phyloP scores from a whole-genome alignment of 1,140 invertebrate genomes.

The Conopomorpha cramerella region DNA sequence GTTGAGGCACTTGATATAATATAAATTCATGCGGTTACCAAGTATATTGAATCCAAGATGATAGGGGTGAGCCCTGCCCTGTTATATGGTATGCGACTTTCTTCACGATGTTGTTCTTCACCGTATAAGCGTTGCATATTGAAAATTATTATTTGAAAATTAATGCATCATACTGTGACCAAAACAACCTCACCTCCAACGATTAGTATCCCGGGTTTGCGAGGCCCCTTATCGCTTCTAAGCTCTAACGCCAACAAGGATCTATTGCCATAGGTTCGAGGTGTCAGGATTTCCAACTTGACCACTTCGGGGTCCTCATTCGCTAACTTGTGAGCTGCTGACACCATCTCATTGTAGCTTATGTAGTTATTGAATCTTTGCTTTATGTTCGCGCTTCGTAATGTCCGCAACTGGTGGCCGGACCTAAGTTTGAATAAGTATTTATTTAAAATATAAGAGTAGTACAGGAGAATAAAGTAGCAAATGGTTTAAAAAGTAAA shows the following conservation, averaged over 20 bases:
- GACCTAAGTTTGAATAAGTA: conserved; percentile 19
- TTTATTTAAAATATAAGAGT: not conserved
- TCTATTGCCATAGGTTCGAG: conserved; percentile 21
- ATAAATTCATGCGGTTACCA: too few species aligned
- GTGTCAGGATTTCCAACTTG: conserved; percentile 15
- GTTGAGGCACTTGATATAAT: too few species aligned
- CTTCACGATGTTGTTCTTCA: too few species aligned
- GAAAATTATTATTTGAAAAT: too few species aligned
- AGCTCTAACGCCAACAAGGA: conserved; percentile 31
- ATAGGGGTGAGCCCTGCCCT: too few species aligned
- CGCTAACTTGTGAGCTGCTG: conserved; percentile 13
- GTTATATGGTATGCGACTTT: too few species aligned
- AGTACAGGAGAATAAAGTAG: conserved; percentile 14
- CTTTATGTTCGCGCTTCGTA: conserved; percentile 13
- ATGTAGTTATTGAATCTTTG: conserved; percentile 20
- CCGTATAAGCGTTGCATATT: too few species aligned
- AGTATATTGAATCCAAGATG: too few species aligned
- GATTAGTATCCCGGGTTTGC: conserved; percentile 40
- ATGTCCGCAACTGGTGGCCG: conserved; percentile 30
- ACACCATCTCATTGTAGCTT: conserved; percentile 13
- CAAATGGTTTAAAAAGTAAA: too few species aligned
- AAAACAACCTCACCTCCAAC: conserved; percentile 23
- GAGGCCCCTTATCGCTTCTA: conserved; percentile 27
- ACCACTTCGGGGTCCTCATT: conserved; percentile 20
- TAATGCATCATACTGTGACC: not conserved